Evolutionary conservation across 2,888 invertebrate species (phyloP).

Genomic region (Branchipolynoe longqiensis): DNA sequence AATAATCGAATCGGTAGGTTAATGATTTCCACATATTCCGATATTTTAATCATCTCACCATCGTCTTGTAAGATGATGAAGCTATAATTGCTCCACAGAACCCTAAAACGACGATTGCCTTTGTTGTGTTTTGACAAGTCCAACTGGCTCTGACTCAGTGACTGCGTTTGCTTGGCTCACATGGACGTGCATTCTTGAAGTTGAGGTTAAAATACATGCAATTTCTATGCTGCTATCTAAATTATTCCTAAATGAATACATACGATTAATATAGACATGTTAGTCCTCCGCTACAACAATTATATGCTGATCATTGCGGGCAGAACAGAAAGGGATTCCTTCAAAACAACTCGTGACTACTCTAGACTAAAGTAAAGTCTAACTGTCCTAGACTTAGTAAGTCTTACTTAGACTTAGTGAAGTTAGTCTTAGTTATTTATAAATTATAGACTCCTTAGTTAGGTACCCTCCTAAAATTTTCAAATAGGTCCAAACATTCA

Average conservation of each 20-base stretch:
- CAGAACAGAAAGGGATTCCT: too few species aligned
- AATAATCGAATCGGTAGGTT: slow-evolving; percentile 11
- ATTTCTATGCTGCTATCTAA: not conserved
- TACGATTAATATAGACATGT: not conserved
- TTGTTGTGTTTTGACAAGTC: slow-evolving; percentile 46
- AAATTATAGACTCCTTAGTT: too few species aligned
- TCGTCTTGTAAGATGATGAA: not conserved
- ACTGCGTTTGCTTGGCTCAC: slow-evolving; percentile 22
- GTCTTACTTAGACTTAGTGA: too few species aligned
- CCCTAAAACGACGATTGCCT: not conserved
- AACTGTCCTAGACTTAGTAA: too few species aligned
- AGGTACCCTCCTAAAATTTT: too few species aligned
- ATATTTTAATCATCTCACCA: not conserved
- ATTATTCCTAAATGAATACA: not conserved
- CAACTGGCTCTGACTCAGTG: too few species aligned
- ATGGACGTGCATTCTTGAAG: slow-evolving; percentile 19
- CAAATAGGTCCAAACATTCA: too few species aligned
- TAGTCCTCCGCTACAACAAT: too few species aligned
- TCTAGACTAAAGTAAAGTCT: too few species aligned
- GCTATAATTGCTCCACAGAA: not conserved
- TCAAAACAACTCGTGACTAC: too few species aligned
- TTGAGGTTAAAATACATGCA: slow-evolving; percentile 20
- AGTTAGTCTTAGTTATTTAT: too few species aligned
- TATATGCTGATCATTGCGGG: too few species aligned
- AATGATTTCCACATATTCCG: not conserved